These are phyloP conservation scores for Trissoscelio sp. DNA, from an alignment of 2,888 invertebrate species.

Conservation along the genomic window DNA sequence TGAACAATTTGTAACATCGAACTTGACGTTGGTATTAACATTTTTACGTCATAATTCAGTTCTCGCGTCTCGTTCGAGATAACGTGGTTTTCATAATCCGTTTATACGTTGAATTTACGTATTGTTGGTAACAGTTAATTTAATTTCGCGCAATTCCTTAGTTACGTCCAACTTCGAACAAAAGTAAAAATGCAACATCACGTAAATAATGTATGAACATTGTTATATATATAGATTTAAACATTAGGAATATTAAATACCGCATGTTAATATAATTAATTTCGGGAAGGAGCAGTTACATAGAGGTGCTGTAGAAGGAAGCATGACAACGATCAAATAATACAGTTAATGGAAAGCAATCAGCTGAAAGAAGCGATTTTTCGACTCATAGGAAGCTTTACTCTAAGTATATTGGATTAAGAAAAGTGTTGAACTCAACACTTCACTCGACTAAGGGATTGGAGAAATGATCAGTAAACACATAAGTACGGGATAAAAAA, in stretches of 20 bases:
- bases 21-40: background rate
- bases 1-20: background rate
- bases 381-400: conserved; percentile 62
- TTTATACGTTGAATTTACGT: conserved; percentile 9
- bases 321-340: conserved; percentile 55
- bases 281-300: conserved; percentile 1
- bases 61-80: background rate
- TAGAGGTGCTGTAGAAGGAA: background rate
- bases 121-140: conserved; percentile 15
- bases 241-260: background rate
- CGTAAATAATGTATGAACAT: background rate
- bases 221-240: background rate
- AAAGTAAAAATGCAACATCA: background rate
- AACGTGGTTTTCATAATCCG: conserved; percentile 14
- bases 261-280: conserved; percentile 24
- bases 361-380: conserved; percentile 64
- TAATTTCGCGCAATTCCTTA: conserved; percentile 14
- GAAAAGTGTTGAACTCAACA: conserved; percentile 64
- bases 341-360: conserved; percentile 64
- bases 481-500: conserved; percentile 17
- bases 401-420: conserved; percentile 66
- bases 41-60: conserved; percentile 19
- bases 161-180: background rate
- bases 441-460: conserved; percentile 49
- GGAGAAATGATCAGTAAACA: conserved; percentile 51